Percentiles rank a stretch among this genome's conserved stretches.
These are phyloP conservation scores for Lagorchestes hirsutus DNA, from an alignment of 2,797 vertebrate species.

Conservation along the genomic window DNA sequence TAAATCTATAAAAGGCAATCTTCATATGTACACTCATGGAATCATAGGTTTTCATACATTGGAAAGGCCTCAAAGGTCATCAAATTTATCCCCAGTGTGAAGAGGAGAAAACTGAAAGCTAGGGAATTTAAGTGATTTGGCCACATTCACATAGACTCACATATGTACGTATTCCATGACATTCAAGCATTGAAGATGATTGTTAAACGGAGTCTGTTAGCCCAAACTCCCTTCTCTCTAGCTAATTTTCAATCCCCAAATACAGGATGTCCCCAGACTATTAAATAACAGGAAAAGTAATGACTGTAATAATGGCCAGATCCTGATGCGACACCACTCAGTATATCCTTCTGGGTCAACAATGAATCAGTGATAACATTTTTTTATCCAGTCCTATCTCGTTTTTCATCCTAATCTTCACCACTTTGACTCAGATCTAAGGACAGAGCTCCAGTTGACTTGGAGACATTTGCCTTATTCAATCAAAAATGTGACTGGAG, in stretches of 20 bases:
- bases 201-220: neutral
- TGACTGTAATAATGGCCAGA: neutral
- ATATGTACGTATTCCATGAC: neutral
- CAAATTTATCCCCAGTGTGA: neutral
- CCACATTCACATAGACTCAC: neutral
- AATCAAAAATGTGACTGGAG: neutral
- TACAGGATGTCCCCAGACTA: neutral
- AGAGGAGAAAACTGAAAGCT: neutral
- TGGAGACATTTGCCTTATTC: neutral
- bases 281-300: neutral
- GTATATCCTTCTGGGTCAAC: neutral
- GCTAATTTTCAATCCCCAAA: neutral
- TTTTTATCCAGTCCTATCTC: neutral
- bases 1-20: neutral
- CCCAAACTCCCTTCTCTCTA: neutral
- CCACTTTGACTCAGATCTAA: neutral
- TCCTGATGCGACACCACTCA: accelerated
- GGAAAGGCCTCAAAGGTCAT: neutral
- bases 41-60: neutral
- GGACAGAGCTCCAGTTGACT: neutral
- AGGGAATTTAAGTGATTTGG: neutral
- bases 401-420: neutral
- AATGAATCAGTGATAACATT: neutral
- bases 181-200: neutral
- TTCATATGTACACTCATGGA: neutral